A percentile compares a stretch with the other conserved stretches of the same genome.
Evolutionary conservation across 1,140 invertebrate species (phyloP).

Genomic region (Pissodes strobi): DNA sequence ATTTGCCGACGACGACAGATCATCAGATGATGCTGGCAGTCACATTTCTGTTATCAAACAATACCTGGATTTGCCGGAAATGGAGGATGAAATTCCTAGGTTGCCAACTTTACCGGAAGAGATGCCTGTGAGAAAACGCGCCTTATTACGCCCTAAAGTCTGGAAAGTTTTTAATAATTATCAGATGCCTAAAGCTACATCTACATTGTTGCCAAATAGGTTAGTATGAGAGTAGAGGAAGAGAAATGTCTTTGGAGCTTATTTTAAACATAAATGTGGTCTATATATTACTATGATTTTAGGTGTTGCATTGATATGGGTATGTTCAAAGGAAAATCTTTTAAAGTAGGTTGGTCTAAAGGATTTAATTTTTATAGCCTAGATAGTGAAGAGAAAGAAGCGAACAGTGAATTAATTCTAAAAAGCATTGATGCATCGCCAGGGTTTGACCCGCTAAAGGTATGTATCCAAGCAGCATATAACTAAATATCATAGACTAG

Average conservation of each 20-base stretch:
- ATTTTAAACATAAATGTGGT: not conserved
- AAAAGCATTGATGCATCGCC: conserved; percentile 18
- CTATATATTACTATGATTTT: not conserved
- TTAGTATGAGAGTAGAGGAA: not conserved
- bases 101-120: conserved; percentile 31
- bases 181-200: conserved; percentile 1
- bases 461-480: too few relatives aligned
- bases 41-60: conserved; percentile 32
- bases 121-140: conserved; percentile 7
- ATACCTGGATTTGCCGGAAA: conserved; percentile 34
- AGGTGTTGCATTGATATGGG: conserved; percentile 68
- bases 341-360: conserved; percentile 76
- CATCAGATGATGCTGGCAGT: conserved; percentile 35
- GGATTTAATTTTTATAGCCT: conserved; percentile 61
- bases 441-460: conserved; percentile 32
- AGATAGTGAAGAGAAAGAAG: conserved; percentile 9
- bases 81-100: conserved; percentile 33
- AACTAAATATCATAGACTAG: too few relatives aligned
- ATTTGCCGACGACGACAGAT: conserved; percentile 40
- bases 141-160: conserved; percentile 36
- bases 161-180: conserved; percentile 37
- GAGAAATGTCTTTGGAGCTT: not conserved
- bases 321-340: conserved; percentile 68
- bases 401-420: conserved; percentile 17
- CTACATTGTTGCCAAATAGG: conserved; percentile 20